Evolutionary conservation across 2,113 vertebrate species (phyloP).

Genomic region (Brachyhypopomus gauderio): DNA sequence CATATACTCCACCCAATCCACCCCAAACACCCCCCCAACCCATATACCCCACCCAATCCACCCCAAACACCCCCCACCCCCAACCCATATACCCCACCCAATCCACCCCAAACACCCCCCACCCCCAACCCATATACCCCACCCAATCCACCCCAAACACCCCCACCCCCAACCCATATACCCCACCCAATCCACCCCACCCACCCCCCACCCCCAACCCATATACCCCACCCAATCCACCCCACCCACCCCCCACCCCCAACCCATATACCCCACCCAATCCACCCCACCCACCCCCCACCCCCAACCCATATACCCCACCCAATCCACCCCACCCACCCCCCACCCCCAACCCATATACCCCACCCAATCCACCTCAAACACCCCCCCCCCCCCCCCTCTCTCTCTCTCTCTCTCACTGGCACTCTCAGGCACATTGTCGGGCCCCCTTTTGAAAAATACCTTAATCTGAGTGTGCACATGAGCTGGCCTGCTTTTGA

Average conservation of each 20-base stretch:
- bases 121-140: background rate
- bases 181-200: too few species aligned
- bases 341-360: too few species aligned
- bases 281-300: slow-evolving; percentile 25
- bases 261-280: slow-evolving; percentile 38
- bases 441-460: slow-evolving; percentile 54
- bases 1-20: too few species aligned
- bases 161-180: background rate
- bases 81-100: too few species aligned
- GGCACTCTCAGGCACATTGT: slow-evolving; percentile 49
- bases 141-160: too few species aligned
- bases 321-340: background rate
- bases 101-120: too few species aligned
- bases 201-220: background rate
- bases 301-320: background rate
- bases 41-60: too few species aligned
- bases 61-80: slow-evolving; percentile 13
- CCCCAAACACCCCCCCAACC: background rate
- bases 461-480: slow-evolving; percentile 54
- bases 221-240: too few species aligned
- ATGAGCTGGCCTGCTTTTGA: slow-evolving; percentile 46
- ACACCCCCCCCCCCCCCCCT: background rate
- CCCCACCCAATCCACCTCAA: background rate
- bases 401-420: slow-evolving; percentile 40
- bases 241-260: slow-evolving; percentile 40